Base-by-base conservation (phyloP, 2,797 vertebrate species). In the Danionella dracula region DNA sequence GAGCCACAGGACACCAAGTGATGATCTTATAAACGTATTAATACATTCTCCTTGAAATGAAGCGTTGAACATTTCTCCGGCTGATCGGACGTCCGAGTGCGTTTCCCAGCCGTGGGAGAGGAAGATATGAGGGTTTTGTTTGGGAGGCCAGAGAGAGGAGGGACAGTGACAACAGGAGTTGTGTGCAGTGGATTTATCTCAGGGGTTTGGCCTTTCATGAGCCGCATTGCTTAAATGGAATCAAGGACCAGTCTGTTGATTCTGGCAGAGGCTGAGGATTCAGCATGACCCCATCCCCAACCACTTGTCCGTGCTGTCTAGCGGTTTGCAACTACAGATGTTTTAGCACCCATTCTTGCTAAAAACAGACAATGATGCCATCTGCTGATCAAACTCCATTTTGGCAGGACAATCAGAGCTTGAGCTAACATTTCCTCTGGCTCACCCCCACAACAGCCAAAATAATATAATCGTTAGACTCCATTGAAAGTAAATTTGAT, bases 181-280 rank as follows among this genome's bases (percentile, higher is more conserved):
- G 73, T 76, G 76, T 61, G 68, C 66, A 73, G 72, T 69, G 59
- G 62, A 61, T 79, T 76, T 79, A 77, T 77, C 77, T 68, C 68
- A 42, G 19, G 59, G 73, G 51, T 49, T 61, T 60, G 53, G 48
- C 71, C 72, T 79, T 69, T 76, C 71, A 63, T 74, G 72, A 74
- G 56, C 34, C 38, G 31, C 71, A 56, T 72, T 66, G 57, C 56
- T 76, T 62, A 59, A 71, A 72, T 17, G 61, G 50, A 73, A 73
- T 74, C 70, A 64, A 55, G 58, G 66, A 53, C 65, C 53, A 37
- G 51, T 45, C 48, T 76, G 72, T 75, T 80, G 74, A 57, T 75
- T 60, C 72, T 80, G 76, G 76, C 74, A 71, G 34, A 27, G 45
- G 21, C 20, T n/a, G n/a, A 64, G 45, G 64, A 44, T 72, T 63